Evolutionary conservation across 2,888 invertebrate genomes (phyloP).

Genomic region (Gastracanthus pulcherrimus): DNA sequence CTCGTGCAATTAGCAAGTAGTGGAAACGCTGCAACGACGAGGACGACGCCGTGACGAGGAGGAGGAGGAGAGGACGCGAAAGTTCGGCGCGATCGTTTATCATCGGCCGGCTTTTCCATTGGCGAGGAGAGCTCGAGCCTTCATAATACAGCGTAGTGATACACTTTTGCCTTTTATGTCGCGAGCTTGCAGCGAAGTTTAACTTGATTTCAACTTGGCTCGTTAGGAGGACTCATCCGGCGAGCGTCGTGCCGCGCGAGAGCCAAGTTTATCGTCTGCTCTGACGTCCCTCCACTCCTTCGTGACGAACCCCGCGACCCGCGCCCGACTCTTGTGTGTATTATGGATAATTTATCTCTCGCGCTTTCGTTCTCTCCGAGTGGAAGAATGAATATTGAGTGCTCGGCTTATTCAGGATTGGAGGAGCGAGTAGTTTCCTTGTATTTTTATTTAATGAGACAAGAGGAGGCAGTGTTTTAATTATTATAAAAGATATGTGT

Average conservation of each 20-base stretch:
- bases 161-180: conserved; percentile 38
- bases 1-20: conserved; percentile 48
- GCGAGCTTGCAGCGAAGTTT: conserved; percentile 1
- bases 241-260: background rate
- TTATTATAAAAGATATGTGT: too few relatives aligned
- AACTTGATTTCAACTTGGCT: conserved; percentile 58
- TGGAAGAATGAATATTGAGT: background rate
- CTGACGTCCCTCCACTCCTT: background rate
- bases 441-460: too few relatives aligned
- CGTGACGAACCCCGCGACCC: background rate
- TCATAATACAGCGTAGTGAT: background rate
- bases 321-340: background rate
- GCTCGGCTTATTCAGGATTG: background rate
- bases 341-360: conserved; percentile 36
- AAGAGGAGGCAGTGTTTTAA: too few relatives aligned
- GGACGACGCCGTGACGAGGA: background rate
- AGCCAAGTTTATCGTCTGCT: background rate
- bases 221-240: conserved; percentile 43
- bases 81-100: conserved; percentile 44
- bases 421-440: too few relatives aligned
- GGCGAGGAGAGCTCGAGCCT: background rate
- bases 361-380: background rate
- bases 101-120: conserved; percentile 29
- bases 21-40: too few relatives aligned
- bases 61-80: conserved; percentile 19